Evolutionary conservation across 1,140 invertebrate species (phyloP).

Genomic region (Cydia splendana): DNA sequence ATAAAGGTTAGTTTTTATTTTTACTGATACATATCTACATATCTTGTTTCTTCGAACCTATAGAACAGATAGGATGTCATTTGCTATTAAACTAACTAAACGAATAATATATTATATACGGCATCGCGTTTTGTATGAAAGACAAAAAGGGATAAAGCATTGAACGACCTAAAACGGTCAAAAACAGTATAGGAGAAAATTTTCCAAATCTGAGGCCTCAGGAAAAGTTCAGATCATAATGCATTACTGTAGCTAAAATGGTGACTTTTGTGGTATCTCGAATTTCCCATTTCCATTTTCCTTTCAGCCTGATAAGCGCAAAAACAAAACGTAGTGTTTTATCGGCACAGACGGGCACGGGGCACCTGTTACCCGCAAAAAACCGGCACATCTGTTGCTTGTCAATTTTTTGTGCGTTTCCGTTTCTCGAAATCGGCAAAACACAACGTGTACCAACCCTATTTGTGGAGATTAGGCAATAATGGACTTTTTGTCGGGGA

Average conservation of each 20-base stretch:
- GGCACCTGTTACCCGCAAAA: conserved; percentile 21
- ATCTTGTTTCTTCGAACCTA: too few species aligned
- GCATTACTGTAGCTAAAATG: neutral
- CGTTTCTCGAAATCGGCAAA: conserved; percentile 22
- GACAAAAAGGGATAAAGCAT: too few species aligned
- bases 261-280: neutral
- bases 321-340: conserved; percentile 9
- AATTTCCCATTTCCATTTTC: conserved; percentile 4
- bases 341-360: neutral
- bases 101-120: too few species aligned
- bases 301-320: conserved; percentile 14
- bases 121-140: too few species aligned
- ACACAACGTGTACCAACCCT: neutral
- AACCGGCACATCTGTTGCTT: conserved; percentile 27
- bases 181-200: too few species aligned
- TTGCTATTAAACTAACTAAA: too few species aligned
- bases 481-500: neutral
- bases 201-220: too few species aligned
- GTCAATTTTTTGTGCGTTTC: conserved; percentile 14
- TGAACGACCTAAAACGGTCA: too few species aligned
- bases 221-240: neutral
- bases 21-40: too few species aligned
- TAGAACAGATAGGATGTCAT: too few species aligned
- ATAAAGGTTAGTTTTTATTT: too few species aligned
- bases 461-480: neutral